Conservation (phyloP, 2,797 vertebrate species). For the Vipera latastei region DNA sequence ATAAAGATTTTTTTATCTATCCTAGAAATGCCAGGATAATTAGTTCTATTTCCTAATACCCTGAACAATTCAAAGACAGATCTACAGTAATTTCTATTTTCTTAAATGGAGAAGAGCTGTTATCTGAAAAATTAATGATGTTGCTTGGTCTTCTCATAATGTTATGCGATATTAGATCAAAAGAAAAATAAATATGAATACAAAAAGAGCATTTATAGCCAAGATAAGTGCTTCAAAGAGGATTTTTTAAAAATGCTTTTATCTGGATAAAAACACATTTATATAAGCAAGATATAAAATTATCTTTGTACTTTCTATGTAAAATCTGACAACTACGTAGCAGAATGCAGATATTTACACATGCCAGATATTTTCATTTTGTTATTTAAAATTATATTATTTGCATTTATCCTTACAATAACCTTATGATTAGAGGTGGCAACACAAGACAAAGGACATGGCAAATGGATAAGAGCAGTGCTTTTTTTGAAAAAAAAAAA, state of each 20-base stretch:
- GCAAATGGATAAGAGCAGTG: not conserved
- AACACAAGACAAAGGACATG: not conserved
- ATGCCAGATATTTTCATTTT: not conserved
- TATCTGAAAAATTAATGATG: not conserved
- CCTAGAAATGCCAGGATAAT: conserved; percentile 2
- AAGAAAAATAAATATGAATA: not conserved
- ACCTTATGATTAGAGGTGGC: not conserved
- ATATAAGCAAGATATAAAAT: not conserved
- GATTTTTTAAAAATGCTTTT: not conserved
- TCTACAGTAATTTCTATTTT: not conserved
- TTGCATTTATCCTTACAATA: not conserved
- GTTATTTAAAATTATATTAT: not conserved
- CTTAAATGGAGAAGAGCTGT: not conserved
- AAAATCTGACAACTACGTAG: not conserved
- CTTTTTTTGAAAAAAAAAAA: too few relatives aligned
- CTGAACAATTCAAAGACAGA: conserved; percentile 9
- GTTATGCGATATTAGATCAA: not conserved
- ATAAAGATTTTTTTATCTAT: not conserved
- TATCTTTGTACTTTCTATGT: not conserved
- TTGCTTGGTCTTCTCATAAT: not conserved
- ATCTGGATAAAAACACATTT: not conserved
- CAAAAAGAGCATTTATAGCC: not conserved
- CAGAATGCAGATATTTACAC: not conserved
- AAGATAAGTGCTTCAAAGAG: not conserved
- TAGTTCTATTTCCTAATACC: not conserved